Conservation (phyloP, 2,113 vertebrate species). For the Tragelaphus scriptus region DNA sequence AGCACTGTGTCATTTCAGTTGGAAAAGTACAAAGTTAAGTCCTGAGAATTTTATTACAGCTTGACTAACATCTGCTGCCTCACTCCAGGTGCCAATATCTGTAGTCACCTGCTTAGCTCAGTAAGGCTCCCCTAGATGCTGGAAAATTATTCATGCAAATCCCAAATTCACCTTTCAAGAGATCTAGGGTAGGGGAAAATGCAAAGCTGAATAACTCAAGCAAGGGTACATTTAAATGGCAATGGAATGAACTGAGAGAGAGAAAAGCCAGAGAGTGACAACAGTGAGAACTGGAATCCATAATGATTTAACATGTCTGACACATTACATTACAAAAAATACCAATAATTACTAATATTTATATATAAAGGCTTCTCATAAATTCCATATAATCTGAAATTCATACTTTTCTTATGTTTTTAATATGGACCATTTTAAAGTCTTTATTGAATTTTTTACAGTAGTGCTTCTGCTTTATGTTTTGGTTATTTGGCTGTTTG, state of each 20-base stretch:
- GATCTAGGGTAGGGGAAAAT: neutral
- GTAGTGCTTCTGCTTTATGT: neutral
- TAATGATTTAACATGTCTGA: neutral
- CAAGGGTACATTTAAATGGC: neutral
- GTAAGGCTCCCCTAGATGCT: neutral
- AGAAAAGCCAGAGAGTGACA: neutral
- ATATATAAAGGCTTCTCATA: neutral
- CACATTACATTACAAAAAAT: neutral
- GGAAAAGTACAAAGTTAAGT: constrained; percentile 4
- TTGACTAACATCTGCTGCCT: neutral
- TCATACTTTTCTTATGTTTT: neutral
- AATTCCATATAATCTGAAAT: neutral
- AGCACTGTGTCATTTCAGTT: neutral
- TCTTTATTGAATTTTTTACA: neutral
- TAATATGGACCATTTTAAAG: neutral
- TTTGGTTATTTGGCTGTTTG: neutral
- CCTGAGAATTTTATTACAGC: neutral
- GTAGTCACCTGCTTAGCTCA: neutral
- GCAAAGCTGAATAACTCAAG: neutral
- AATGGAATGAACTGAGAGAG: neutral
- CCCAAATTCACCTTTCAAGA: neutral
- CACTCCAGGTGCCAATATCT: neutral
- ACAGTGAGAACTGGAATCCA: neutral
- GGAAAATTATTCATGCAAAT: neutral
- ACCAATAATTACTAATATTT: neutral